Percentiles rank a stretch among this genome's conserved stretches.
Conservation (phyloP, 2,113 vertebrate species). For the Leucosticte australis region DNA sequence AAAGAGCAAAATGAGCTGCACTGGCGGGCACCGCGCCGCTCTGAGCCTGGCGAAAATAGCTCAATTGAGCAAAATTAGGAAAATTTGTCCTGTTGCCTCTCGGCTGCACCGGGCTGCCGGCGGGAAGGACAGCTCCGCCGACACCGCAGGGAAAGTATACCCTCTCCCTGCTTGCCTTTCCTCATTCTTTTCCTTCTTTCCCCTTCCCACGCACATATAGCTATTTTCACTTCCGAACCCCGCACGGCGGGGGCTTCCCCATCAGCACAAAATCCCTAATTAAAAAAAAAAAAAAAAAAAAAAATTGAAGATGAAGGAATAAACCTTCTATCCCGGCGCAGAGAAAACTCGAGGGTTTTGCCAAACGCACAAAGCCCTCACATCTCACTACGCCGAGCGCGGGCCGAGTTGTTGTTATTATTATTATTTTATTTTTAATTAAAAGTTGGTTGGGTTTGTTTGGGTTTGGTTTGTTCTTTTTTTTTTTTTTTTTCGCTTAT, state of each 20-base stretch:
- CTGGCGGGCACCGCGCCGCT: neutral
- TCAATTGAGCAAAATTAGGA: neutral
- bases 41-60: slow-evolving; percentile 25
- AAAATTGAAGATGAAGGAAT: neutral
- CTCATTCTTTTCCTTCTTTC: neutral
- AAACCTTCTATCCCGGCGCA: neutral
- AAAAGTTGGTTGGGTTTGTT: neutral
- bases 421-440: neutral
- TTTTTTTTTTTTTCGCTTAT: neutral
- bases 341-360: neutral
- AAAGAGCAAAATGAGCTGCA: slow-evolving; percentile 65
- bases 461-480: neutral
- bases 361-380: neutral
- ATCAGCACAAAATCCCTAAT: neutral
- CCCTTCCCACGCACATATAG: neutral
- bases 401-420: neutral
- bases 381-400: neutral
- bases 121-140: neutral
- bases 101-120: neutral
- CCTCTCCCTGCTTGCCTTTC: neutral
- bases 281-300: neutral
- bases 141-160: neutral
- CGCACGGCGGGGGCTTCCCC: neutral
- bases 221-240: neutral
- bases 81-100: neutral